phyloP scores from a whole-genome alignment of 35 echinoderm and acorn worm species.

The Heliocidaris erythrogramma region DNA sequence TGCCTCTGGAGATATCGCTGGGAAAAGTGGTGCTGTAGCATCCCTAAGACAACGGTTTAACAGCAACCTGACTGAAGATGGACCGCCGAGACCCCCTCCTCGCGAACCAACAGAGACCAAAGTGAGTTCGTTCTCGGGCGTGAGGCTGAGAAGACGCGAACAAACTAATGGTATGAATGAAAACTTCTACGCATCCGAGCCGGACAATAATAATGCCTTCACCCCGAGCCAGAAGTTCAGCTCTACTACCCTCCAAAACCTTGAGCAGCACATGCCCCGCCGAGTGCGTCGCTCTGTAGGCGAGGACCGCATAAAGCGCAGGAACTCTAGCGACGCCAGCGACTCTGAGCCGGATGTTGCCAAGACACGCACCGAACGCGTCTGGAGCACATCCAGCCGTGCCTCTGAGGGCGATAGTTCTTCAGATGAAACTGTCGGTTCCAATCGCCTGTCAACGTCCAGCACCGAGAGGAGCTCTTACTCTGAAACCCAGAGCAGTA shows the following conservation, averaged over 20 bases:
- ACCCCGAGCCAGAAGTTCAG: slow-evolving; percentile 50
- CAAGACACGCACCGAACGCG: slow-evolving; percentile 31
- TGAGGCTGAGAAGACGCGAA: slow-evolving; percentile 24
- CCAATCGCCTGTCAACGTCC: background rate
- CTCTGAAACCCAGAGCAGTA: background rate
- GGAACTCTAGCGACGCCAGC: slow-evolving; percentile 60
- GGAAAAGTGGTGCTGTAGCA: slow-evolving; percentile 9
- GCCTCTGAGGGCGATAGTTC: slow-evolving; percentile 62
- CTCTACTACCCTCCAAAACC: slow-evolving; percentile 58
- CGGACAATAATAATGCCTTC: slow-evolving; percentile 28
- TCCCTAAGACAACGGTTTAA: slow-evolving; percentile 31
- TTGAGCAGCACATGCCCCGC: slow-evolving; percentile 60
- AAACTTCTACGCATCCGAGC: slow-evolving; percentile 33
- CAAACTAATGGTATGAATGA: slow-evolving; percentile 17
- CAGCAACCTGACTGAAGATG: background rate
- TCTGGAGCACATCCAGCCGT: slow-evolving; percentile 43
- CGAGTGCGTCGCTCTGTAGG: slow-evolving; percentile 62
- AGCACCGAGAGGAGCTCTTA: slow-evolving; percentile 39
- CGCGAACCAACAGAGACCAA: slow-evolving; percentile 25
- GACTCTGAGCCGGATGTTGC: slow-evolving; percentile 53
- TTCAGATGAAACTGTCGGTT: slow-evolving; percentile 52
- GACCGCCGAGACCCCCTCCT: slow-evolving; percentile 5
- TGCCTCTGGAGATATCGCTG: background rate
- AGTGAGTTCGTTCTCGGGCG: slow-evolving; percentile 8
- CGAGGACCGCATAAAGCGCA: slow-evolving; percentile 53